These are phyloP conservation scores for Saimiri boliviensis DNA, from an alignment of 2,113 vertebrate species.

Conservation along the genomic window DNA sequence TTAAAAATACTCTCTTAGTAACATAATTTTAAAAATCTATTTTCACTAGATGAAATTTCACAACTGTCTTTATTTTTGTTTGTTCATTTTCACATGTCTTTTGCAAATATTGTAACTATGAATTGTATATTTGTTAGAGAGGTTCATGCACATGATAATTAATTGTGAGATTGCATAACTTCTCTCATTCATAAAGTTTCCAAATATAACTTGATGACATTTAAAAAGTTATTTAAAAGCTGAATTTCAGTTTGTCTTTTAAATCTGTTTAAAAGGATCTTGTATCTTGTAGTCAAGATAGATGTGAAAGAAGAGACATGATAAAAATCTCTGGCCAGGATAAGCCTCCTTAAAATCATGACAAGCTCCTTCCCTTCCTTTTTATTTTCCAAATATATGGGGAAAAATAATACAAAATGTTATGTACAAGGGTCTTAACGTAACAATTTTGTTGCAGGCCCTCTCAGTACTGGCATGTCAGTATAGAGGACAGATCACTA, in stretches of 20 bases:
- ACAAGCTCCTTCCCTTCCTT: background rate
- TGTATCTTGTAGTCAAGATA: background rate
- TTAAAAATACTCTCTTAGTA: background rate
- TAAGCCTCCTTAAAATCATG: background rate
- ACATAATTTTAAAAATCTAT: conserved; percentile 1
- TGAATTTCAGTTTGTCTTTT: conserved; percentile 50
- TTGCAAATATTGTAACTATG: conserved; percentile 1
- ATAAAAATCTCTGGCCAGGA: background rate
- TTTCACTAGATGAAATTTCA: background rate
- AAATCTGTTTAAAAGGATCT: conserved; percentile 21
- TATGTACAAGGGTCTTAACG: background rate
- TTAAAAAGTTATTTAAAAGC: conserved; percentile 37
- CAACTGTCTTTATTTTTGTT: background rate
- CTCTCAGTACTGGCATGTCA: background rate
- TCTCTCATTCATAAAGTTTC: conserved; percentile 34
- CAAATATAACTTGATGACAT: conserved; percentile 58
- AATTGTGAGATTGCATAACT: conserved; percentile 25
- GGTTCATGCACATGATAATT: conserved; percentile 33
- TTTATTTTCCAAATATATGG: background rate
- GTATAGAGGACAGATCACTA: background rate
- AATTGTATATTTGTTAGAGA: conserved; percentile 48
- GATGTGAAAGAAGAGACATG: background rate
- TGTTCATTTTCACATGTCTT: background rate
- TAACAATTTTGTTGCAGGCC: background rate
- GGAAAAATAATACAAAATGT: background rate